Evolutionary conservation across 1,140 invertebrate genomes (phyloP).

Genomic region (Zaprionus davidi): DNA sequence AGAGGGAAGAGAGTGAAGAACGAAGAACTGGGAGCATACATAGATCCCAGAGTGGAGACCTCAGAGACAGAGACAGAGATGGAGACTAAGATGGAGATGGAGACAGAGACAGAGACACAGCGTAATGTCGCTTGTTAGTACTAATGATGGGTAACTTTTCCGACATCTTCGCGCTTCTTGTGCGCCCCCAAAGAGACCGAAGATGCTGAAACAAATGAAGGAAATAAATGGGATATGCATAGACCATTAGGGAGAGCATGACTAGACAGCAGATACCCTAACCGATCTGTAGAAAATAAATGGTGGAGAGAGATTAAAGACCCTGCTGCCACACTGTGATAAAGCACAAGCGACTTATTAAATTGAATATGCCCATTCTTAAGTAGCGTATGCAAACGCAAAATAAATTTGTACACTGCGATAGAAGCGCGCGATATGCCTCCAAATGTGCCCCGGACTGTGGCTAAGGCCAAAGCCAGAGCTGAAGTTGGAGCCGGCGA

Average conservation of each 20-base stretch:
- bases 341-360: neutral
- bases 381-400: slow-evolving; percentile 44
- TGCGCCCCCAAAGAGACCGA: slow-evolving; percentile 14
- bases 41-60: slow-evolving; percentile 34
- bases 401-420: slow-evolving; percentile 77
- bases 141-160: slow-evolving; percentile 71
- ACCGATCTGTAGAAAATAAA: neutral
- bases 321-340: too few relatives aligned
- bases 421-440: slow-evolving; percentile 71
- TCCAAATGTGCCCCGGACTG: slow-evolving; percentile 43
- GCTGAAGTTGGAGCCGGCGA: neutral
- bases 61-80: slow-evolving; percentile 8
- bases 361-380: slow-evolving; percentile 3
- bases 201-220: slow-evolving; percentile 35
- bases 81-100: neutral
- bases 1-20: neutral
- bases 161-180: slow-evolving; percentile 28
- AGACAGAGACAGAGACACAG: slow-evolving; percentile 11
- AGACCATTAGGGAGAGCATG: neutral
- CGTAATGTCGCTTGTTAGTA: slow-evolving; percentile 80
- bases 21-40: slow-evolving; percentile 45
- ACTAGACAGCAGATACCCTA: slow-evolving; percentile 22
- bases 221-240: slow-evolving; percentile 16
- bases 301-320: neutral
- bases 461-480: slow-evolving; percentile 9